Conservation (phyloP, 2,888 invertebrate genomes). For the Teleiodes luculella region DNA sequence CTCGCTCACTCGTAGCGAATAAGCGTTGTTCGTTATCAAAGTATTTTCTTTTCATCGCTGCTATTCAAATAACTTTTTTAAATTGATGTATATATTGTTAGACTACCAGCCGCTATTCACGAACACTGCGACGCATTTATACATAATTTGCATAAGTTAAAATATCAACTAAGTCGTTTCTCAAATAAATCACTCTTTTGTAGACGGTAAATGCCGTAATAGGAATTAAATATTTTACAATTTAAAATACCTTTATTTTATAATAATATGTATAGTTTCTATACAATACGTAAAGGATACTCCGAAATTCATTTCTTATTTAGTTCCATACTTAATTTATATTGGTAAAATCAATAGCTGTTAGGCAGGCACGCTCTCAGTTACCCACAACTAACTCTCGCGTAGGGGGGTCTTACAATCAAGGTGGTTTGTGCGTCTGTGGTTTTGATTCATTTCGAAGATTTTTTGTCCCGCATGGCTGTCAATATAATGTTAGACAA, state of each 20-base stretch:
- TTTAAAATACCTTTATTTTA: slow-evolving; percentile 45
- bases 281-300: slow-evolving; percentile 39
- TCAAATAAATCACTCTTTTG: slow-evolving; percentile 69
- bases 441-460: background rate
- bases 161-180: slow-evolving; percentile 58
- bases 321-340: slow-evolving; percentile 45
- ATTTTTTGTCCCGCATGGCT: too few relatives aligned
- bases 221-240: slow-evolving; percentile 71
- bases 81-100: too few relatives aligned
- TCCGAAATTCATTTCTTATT: slow-evolving; percentile 39
- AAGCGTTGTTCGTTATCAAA: too few relatives aligned
- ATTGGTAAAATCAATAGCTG: slow-evolving; percentile 56
- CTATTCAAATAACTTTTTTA: too few relatives aligned
- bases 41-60: too few relatives aligned
- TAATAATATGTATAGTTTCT: slow-evolving; percentile 32
- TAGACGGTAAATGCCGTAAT: slow-evolving; percentile 77
- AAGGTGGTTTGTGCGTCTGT: background rate
- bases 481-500: too few relatives aligned
- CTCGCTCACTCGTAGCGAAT: too few relatives aligned
- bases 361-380: slow-evolving; percentile 55
- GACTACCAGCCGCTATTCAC: background rate
- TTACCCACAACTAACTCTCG: slow-evolving; percentile 41
- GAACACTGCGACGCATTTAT: slow-evolving; percentile 21
- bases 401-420: slow-evolving; percentile 17
- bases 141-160: slow-evolving; percentile 57